Conservation (phyloP, 1,140 invertebrate genomes). For the Drosophila seguyi region DNA sequence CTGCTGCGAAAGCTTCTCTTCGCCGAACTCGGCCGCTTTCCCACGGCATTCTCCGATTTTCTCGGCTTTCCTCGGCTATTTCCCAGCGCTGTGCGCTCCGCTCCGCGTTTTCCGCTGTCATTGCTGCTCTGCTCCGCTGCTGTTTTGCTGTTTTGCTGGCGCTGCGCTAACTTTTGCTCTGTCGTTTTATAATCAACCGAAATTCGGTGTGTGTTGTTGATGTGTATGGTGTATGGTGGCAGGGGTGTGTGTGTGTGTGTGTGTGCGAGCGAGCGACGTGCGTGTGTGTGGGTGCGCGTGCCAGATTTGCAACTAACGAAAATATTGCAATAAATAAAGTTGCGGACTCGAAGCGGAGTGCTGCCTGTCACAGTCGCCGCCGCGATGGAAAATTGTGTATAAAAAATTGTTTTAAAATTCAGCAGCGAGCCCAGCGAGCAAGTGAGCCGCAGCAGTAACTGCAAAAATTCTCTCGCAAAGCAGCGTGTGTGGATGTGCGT, state of each 20-base stretch:
- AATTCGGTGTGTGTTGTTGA: conserved; percentile 30
- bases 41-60: background rate
- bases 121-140: conserved; percentile 68
- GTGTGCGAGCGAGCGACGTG: conserved; percentile 2
- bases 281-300: conserved; percentile 50
- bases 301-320: conserved; percentile 55
- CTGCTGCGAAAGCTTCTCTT: conserved; percentile 47
- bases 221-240: conserved; percentile 26
- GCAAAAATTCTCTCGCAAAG: conserved; percentile 57
- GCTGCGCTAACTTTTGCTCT: conserved; percentile 81
- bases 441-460: conserved; percentile 70
- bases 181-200: conserved; percentile 82
- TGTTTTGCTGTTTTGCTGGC: conserved; percentile 72
- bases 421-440: conserved; percentile 42
- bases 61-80: conserved; percentile 58
- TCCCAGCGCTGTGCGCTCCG: conserved; percentile 49
- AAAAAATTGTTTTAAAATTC: conserved; percentile 81
- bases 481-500: conserved; percentile 44
- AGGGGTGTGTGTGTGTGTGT: conserved; percentile 24
- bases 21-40: conserved; percentile 3
- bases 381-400: conserved; percentile 71
- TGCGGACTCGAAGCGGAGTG: conserved; percentile 22
- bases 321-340: conserved; percentile 53
- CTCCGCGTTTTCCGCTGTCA: conserved; percentile 71
- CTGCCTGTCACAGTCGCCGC: conserved; percentile 10